These are phyloP conservation scores for Poeciliopsis gracilis DNA, from an alignment of 2,797 vertebrate species.

Conservation along the genomic window DNA sequence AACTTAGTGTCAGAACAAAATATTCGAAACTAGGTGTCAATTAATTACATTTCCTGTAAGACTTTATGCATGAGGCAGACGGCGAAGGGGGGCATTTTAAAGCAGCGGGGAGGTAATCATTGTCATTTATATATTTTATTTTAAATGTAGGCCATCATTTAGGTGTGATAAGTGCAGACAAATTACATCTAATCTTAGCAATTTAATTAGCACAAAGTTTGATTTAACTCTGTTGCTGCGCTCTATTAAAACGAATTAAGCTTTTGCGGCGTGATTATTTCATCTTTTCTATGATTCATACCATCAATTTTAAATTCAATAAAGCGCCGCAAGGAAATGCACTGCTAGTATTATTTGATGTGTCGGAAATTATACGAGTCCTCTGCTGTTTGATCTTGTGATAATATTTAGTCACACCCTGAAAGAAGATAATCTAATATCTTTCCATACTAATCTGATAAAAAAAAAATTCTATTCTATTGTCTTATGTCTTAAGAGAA, in stretches of 20 bases:
- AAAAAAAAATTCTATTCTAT: not conserved
- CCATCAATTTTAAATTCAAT: not conserved
- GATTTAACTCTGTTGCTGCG: not conserved
- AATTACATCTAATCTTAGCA: not conserved
- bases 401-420: not conserved
- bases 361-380: not conserved
- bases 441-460: not conserved
- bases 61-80: not conserved
- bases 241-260: not conserved
- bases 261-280: not conserved
- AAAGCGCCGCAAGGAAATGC: not conserved
- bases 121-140: not conserved
- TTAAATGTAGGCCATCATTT: not conserved
- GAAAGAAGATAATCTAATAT: not conserved
- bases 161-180: not conserved
- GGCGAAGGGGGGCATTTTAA: not conserved
- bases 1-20: not conserved
- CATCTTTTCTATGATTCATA: not conserved
- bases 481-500: not conserved
- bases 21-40: not conserved
- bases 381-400: not conserved
- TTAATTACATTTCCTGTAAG: not conserved
- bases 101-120: not conserved
- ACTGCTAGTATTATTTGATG: not conserved
- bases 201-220: not conserved